Evolutionary conservation across 2,797 vertebrate species (phyloP), one percentile per base, ranked within the genome.

Genomic region (Darevskia nairensis): DNA sequence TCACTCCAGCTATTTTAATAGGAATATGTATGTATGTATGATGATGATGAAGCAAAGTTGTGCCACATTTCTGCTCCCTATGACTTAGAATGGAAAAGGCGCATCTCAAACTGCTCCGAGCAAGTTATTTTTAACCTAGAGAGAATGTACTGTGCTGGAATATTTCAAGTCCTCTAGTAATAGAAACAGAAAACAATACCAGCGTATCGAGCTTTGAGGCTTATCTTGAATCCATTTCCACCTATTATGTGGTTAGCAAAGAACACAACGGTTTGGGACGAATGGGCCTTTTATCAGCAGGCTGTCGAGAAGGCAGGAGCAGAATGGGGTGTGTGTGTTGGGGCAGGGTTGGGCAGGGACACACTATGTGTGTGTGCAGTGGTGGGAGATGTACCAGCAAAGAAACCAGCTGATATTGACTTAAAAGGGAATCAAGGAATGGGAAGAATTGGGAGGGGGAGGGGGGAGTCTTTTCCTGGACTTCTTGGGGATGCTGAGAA

Each of bases 161-260:
- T 85, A 89, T 85, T 89, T 81, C 72, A 80, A 89, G 88, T 85
- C 59, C 69, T 89, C 84, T 85, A 44, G 69, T 81, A 89, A 89
- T 85, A 89, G 88, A 89, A 89, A 85, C 83, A 81, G 79, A 85
- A 89, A 85, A 89, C 82, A 89, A 89, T 85, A 81, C 77, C 39
- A 55, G 75, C 10, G 35, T 39, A 80, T 85, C 55, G 29, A 50
- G 83, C 41, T 89, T 78, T 59, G n/a, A 89, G 41, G 78, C 88
- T 89, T 89, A 89, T 89, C 88, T 89, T 3, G 27, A 81, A 85
- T 85, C 71, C 78, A 82, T 89, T 89, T 89, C 88, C 88, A 89
- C 83, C 88, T 85, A 89, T 89, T 89, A 89, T 89, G 84, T 50
- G 71, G 50, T 71, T 81, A 81, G 71, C 71, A 75, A 80, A 85